Evolutionary conservation across 2,888 invertebrate genomes (phyloP).

Genomic region (Vanessa cardui): DNA sequence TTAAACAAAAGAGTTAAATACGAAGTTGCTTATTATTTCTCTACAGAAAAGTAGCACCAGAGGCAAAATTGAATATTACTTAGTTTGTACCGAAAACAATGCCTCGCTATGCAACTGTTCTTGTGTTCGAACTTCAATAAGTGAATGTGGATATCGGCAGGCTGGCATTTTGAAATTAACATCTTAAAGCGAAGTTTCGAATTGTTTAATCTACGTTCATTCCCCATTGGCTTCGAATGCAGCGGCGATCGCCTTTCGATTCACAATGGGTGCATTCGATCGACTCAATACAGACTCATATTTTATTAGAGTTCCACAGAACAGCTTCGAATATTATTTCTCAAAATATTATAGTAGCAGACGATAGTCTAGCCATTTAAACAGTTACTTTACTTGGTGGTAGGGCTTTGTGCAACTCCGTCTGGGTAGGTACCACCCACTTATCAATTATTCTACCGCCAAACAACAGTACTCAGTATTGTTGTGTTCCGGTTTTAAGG

Average conservation of each 20-base stretch:
- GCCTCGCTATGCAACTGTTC: slow-evolving; percentile 31
- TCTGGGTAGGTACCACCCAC: too few relatives aligned
- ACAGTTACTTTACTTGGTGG: too few relatives aligned
- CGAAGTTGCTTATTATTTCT: background rate
- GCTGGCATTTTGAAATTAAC: slow-evolving; percentile 54
- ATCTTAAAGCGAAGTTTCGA: slow-evolving; percentile 63
- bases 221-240: slow-evolving; percentile 73
- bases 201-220: slow-evolving; percentile 76
- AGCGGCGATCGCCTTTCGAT: slow-evolving; percentile 52
- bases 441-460: too few relatives aligned
- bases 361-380: slow-evolving; percentile 2
- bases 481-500: too few relatives aligned
- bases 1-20: background rate
- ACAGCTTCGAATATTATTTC: slow-evolving; percentile 12
- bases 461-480: too few relatives aligned
- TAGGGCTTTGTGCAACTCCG: too few relatives aligned
- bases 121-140: slow-evolving; percentile 41
- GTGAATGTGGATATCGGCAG: slow-evolving; percentile 39
- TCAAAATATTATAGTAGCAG: slow-evolving; percentile 4
- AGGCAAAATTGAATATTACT: slow-evolving; percentile 18
- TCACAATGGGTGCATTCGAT: slow-evolving; percentile 72
- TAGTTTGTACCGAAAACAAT: slow-evolving; percentile 34
- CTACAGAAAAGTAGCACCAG: background rate
- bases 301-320: slow-evolving; percentile 34
- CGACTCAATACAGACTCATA: slow-evolving; percentile 45